A percentile compares a stretch with the other conserved stretches of the same genome.
Evolutionary conservation across 2,113 vertebrate genomes (phyloP).

Genomic region (Zosterops lateralis): DNA sequence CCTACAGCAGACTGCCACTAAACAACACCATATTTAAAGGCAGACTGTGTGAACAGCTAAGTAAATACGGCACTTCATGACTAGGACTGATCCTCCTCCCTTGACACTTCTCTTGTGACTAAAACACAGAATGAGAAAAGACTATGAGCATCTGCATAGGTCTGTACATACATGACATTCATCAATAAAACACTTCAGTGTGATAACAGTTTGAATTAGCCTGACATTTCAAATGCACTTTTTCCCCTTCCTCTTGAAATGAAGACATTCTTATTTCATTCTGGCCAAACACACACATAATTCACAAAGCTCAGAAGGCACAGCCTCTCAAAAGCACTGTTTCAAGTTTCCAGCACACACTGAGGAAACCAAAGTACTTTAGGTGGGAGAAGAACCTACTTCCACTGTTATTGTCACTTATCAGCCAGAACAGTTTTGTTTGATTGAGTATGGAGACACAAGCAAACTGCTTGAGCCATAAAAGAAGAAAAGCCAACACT

Average conservation of each 20-base stretch:
- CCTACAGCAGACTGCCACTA: neutral
- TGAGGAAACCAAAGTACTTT: neutral
- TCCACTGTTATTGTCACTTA: neutral
- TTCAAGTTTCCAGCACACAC: neutral
- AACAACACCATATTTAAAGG: neutral
- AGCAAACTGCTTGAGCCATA: neutral
- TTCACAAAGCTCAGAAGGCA: neutral
- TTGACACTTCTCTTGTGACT: neutral
- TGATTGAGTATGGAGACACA: neutral
- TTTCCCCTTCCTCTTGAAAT: neutral
- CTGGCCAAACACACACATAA: neutral
- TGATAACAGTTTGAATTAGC: neutral
- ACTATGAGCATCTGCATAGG: neutral
- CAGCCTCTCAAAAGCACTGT: neutral
- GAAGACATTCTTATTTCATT: neutral
- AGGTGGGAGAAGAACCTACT: neutral
- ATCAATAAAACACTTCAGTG: neutral
- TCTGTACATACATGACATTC: neutral
- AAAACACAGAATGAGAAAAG: neutral
- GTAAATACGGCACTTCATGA: neutral
- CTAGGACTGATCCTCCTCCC: neutral
- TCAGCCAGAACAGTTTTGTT: neutral
- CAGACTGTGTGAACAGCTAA: neutral
- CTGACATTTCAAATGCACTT: neutral
- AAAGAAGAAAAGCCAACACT: neutral